Base-by-base conservation (phyloP, 2,113 vertebrate species). In the Siphamia tubifer region DNA sequence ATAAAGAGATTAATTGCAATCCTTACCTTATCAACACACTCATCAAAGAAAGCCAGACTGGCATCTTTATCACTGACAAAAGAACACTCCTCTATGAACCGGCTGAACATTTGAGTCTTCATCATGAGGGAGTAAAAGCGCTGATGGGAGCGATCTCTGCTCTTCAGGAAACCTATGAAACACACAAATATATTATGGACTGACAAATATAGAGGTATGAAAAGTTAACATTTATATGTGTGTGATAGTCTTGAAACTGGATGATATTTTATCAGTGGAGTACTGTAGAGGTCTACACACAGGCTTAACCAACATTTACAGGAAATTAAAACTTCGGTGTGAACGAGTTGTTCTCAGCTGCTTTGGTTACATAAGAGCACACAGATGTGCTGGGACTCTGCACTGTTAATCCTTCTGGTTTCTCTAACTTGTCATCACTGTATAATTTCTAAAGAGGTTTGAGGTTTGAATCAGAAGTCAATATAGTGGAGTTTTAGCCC, bases 101-200 rank as follows among this genome's bases (percentile, higher is more conserved):
- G 96, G 85, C 97, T 99, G 75, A 99, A 99, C 97, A 99, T 99
- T 34, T 99, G 98, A 17, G 98, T 99, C 91, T 97, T 99, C 64
- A 94, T 98, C 96, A 99, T 98, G 79, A 97, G 87, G 0, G 93
- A 95, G 87, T 99, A 99, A 87, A 99, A 99, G 85, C 98, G 98
- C 83, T 99, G 98, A 87, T 99, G 95, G 13, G 98, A 98, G 34
- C 97, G 96, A 64, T 99, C 97, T 47, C 98, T 90, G 83, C 96
- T 99, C 90, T 95, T 98, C 78, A 99, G 86, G 71, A 99, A 99
- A 21, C 96, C 98, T 99, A 51, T 27, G 10, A 27, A 40, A 47
- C 7, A 70, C 36, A 55, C 20, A 17, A 13, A 44, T 23, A 25
- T n/a, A 20, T 39, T 32, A 60, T 52, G 49, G 47, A 53, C 51